These are phyloP conservation scores for Columba guinea DNA, from an alignment of 2,797 vertebrate genomes.

Conservation along the genomic window DNA sequence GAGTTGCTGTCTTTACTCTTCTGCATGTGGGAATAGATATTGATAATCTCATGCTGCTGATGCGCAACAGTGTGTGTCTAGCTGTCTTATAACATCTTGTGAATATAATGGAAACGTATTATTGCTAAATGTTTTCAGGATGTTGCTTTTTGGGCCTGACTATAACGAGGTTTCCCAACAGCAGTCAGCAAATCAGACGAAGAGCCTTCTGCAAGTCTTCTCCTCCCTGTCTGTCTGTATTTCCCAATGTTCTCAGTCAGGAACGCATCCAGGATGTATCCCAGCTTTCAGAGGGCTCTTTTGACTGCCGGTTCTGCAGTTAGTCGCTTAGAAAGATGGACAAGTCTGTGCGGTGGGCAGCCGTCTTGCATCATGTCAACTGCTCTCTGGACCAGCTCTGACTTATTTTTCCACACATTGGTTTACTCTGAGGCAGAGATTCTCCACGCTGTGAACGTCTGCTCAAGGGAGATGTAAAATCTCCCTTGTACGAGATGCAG, in stretches of 20 bases:
- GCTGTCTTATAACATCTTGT: neutral
- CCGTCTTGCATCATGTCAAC: accelerated
- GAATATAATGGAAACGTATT: neutral
- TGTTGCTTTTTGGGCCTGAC: neutral
- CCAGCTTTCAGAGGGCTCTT: neutral
- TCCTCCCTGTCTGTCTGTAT: neutral
- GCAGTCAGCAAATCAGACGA: neutral
- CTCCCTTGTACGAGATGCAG: neutral
- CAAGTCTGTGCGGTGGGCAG: neutral
- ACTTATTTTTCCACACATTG: neutral
- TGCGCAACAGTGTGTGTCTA: neutral
- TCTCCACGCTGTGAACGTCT: neutral
- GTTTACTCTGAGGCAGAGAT: neutral
- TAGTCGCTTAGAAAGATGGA: neutral
- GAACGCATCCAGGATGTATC: neutral
- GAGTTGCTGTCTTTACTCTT: neutral
- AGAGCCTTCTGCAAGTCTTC: neutral
- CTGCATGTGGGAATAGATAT: neutral
- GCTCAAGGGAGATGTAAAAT: neutral
- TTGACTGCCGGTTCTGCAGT: neutral
- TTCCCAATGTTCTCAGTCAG: neutral
- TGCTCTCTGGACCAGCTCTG: neutral
- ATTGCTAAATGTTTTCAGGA: neutral
- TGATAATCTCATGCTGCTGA: neutral
- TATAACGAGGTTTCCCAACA: neutral